Evolutionary conservation across 1,140 invertebrate species (phyloP), one percentile per base, ranked within the genome.

Genomic region (Lithobius niger): DNA sequence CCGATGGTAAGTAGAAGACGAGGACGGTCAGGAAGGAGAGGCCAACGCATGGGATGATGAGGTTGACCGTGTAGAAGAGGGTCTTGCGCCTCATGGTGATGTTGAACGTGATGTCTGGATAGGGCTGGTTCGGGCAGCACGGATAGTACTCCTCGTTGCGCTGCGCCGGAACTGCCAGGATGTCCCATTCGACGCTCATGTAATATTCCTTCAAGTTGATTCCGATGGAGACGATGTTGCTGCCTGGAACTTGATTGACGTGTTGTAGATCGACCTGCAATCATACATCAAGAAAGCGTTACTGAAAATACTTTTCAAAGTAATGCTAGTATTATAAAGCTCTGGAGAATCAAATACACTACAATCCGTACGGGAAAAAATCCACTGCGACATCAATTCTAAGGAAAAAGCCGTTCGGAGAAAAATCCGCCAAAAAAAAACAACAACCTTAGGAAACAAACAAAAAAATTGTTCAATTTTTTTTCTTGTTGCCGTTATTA

Each of bases 101-200:
- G 68, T 93, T 95, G 73, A 96, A 97, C 6, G 88, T 94, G 54
- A 97, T 92, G 74, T 95, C 91, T 82, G 79, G 61, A 68, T 77
- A 70, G 55, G 69, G 65, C 42, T 67, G 59, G 22, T 56, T 59
- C 0, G 43, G 26, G 31, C 66, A 66, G 19, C 86, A 86, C 81
- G 64, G 65, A 57, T 71, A 71, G 56, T 68, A 72, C 49, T 93
- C 88, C 67, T 93, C 88, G 64, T 92, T 93, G 61, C 87, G 79
- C 4, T 79, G 80, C 0, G 88, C 88, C 2, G 87, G 87, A 18
- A 90, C 87, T 64, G 86, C 84, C 15, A 90, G 72, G 58, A 97
- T 85, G 68, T 97, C 93, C 93, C 93, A 97, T 71, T 97, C 93
- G 0, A 96, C 90, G 6, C 86, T 93, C 27, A 89, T 71, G 71